A percentile compares a stretch with the other conserved stretches of the same genome.
These are phyloP conservation scores for Epinephelus malabaricus DNA, from an alignment of 2,797 vertebrate genomes.

Conservation along the genomic window DNA sequence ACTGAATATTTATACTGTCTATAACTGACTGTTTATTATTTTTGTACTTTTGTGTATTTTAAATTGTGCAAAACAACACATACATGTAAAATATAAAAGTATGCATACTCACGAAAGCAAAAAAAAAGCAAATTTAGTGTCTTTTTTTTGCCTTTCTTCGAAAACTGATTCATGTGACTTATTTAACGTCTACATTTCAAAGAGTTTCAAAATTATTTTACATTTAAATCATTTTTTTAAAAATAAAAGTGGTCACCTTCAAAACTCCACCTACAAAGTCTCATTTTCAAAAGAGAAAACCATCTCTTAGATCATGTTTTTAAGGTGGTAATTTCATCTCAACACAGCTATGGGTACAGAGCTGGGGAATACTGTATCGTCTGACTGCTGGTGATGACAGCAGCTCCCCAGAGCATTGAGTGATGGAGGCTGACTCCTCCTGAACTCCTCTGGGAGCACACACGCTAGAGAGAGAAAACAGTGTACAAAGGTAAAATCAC, in stretches of 20 bases:
- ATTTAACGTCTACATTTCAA: background rate
- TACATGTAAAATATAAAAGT: background rate
- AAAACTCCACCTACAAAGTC: background rate
- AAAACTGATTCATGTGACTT: background rate
- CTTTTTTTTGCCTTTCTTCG: background rate
- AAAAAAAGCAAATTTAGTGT: background rate
- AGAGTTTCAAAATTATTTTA: background rate
- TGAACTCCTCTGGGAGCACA: conserved; percentile 45
- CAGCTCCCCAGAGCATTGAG: conserved; percentile 41
- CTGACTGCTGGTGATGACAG: conserved; percentile 37
- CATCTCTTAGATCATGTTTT: conserved; percentile 15
- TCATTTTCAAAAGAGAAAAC: background rate
- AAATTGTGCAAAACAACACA: too few species aligned
- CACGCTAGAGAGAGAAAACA: conserved; percentile 51
- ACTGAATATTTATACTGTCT: too few species aligned
- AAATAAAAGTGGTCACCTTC: background rate
- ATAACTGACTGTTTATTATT: too few species aligned
- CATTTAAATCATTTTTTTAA: background rate
- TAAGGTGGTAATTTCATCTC: conserved; percentile 17
- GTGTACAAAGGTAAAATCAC: conserved; percentile 37
- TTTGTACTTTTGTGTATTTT: too few species aligned
- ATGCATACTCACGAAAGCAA: background rate
- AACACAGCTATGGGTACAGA: conserved; percentile 9
- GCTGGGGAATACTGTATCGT: conserved; percentile 22
- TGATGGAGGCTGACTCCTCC: conserved; percentile 44